A percentile compares a stretch with the other conserved stretches of the same genome.
phyloP scores from a whole-genome alignment of 2,888 invertebrate genomes.

The Drepana falcataria region DNA sequence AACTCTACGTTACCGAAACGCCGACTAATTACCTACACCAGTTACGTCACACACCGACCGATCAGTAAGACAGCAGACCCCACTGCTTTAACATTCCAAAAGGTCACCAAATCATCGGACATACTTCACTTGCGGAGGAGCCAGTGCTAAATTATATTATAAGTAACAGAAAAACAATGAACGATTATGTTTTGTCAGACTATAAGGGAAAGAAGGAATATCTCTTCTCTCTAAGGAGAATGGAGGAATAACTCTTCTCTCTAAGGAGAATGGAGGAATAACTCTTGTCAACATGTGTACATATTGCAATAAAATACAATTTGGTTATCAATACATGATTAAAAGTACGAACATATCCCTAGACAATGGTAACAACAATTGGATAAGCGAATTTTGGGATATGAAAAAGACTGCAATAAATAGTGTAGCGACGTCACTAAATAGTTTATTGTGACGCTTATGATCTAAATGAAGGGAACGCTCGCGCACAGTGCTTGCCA shows the following conservation, averaged over 20 bases:
- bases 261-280: neutral
- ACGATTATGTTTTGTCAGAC: too few species aligned
- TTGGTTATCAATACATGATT: neutral
- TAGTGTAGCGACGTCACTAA: neutral
- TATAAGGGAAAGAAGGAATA: too few species aligned
- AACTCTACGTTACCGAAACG: conserved; percentile 24
- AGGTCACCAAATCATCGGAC: neutral
- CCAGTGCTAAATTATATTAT: too few species aligned
- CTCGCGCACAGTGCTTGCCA: neutral
- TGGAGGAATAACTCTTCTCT: neutral
- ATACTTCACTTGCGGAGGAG: neutral
- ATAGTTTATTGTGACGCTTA: neutral
- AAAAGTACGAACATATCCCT: conserved; percentile 7
- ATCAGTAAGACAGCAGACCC: conserved; percentile 43
- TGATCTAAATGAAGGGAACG: neutral
- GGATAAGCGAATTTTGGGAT: too few species aligned
- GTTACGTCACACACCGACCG: conserved; percentile 23
- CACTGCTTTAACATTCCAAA: conserved; percentile 8
- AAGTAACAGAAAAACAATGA: too few species aligned
- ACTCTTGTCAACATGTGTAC: conserved; percentile 13
- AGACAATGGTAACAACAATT: too few species aligned
- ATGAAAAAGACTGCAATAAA: too few species aligned
- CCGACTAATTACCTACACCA: conserved; percentile 32
- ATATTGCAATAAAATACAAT: neutral
- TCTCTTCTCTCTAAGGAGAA: neutral